Evolutionary conservation across 64 coral and sea anemone genomes (phyloP).

Genomic region (Dendronephthya gigantea): DNA sequence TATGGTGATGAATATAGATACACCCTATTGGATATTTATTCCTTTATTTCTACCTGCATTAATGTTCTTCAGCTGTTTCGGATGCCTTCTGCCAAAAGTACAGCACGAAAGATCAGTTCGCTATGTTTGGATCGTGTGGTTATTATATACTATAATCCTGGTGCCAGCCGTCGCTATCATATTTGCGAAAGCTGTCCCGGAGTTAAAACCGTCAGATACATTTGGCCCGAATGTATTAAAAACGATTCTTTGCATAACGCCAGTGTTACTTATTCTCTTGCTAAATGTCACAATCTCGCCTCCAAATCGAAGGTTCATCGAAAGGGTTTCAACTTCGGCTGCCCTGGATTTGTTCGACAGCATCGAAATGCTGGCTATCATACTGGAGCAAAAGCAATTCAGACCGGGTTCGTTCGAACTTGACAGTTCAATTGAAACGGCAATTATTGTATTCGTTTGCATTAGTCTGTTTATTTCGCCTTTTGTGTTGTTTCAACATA

Average conservation of each 20-base stretch:
- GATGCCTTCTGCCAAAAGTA: neutral
- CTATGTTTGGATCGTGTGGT: neutral
- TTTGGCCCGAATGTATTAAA: constrained; percentile 2
- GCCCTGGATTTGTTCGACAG: constrained; percentile 8
- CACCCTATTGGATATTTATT: neutral
- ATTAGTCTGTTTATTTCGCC: constrained; percentile 6
- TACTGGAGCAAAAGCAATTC: neutral
- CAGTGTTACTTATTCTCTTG: neutral
- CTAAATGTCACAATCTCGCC: neutral
- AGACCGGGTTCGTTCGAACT: neutral
- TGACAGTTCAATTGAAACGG: neutral
- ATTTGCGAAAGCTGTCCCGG: neutral
- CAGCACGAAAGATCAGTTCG: neutral
- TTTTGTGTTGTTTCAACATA: neutral
- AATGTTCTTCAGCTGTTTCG: neutral
- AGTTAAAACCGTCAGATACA: neutral
- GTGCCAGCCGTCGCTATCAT: neutral
- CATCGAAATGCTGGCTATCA: constrained; percentile 10
- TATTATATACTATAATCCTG: neutral
- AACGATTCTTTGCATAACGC: neutral
- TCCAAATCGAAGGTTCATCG: neutral
- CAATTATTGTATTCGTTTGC: constrained; percentile 1
- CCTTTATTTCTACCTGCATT: neutral
- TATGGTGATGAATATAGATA: neutral
- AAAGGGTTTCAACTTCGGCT: neutral